phyloP scores from a whole-genome alignment of 1,140 invertebrate genomes.

The Drosophila azteca region DNA sequence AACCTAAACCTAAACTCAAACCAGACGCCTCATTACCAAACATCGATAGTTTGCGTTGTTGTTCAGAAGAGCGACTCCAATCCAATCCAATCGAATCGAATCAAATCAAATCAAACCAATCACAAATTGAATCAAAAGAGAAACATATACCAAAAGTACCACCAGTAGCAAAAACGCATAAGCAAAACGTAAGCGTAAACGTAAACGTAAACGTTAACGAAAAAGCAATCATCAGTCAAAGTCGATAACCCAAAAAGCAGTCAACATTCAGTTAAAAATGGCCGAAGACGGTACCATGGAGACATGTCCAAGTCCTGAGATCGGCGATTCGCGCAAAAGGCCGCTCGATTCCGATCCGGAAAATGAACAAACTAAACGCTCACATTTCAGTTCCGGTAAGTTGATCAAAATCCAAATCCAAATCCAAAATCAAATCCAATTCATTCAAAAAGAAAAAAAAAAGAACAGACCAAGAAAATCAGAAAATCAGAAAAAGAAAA shows the following conservation, averaged over 20 bases:
- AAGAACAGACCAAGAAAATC: too few relatives aligned
- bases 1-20: slow-evolving; percentile 26
- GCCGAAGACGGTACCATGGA: slow-evolving; percentile 90
- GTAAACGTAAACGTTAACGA: slow-evolving; percentile 5
- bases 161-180: slow-evolving; percentile 27
- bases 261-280: slow-evolving; percentile 83
- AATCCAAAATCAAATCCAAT: slow-evolving; percentile 42
- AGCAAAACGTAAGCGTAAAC: slow-evolving; percentile 25
- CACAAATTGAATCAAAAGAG: slow-evolving; percentile 19
- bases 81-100: slow-evolving; percentile 23
- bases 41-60: slow-evolving; percentile 37
- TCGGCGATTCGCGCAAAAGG: slow-evolving; percentile 91
- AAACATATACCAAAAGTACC: slow-evolving; percentile 37
- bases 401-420: slow-evolving; percentile 65
- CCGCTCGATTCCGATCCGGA: slow-evolving; percentile 92
- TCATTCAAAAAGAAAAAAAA: slow-evolving; percentile 33
- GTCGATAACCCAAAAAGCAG: slow-evolving; percentile 58
- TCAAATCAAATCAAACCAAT: slow-evolving; percentile 2
- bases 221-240: slow-evolving; percentile 51
- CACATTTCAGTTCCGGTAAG: slow-evolving; percentile 93
- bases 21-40: slow-evolving; percentile 59
- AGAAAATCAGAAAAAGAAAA: slow-evolving; percentile 16
- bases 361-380: slow-evolving; percentile 92
- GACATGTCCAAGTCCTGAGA: slow-evolving; percentile 90
- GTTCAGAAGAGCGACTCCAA: too few relatives aligned